Percentiles rank a stretch among this genome's conserved stretches.
phyloP scores from a whole-genome alignment of 2,888 invertebrate species.

The Drosophila suboccidentalis region DNA sequence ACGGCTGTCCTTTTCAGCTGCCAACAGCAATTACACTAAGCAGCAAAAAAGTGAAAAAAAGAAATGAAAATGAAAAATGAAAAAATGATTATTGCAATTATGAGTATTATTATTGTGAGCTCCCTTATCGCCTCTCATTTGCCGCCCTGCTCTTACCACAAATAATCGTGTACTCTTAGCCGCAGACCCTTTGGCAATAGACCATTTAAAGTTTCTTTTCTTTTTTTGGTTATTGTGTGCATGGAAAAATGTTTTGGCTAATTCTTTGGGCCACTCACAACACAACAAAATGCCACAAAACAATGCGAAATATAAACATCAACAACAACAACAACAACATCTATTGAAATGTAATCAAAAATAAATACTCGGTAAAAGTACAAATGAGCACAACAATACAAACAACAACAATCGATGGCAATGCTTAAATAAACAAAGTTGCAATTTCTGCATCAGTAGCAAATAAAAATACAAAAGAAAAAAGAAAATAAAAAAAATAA shows the following conservation, averaged over 20 bases:
- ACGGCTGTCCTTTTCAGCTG: slow-evolving; percentile 48
- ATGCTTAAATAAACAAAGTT: slow-evolving; percentile 73
- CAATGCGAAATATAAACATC: slow-evolving; percentile 28
- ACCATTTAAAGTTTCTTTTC: slow-evolving; percentile 6
- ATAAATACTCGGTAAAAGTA: slow-evolving; percentile 60
- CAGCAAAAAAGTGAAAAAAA: slow-evolving; percentile 28
- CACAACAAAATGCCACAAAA: slow-evolving; percentile 34
- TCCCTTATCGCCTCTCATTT: not conserved
- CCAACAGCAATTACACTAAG: slow-evolving; percentile 66
- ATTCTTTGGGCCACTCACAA: slow-evolving; percentile 44
- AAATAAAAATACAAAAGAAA: slow-evolving; percentile 64
- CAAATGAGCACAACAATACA: slow-evolving; percentile 39
- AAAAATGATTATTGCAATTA: slow-evolving; percentile 44
- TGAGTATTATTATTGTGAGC: slow-evolving; percentile 57
- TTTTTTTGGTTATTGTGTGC: slow-evolving; percentile 23
- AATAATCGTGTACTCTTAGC: slow-evolving; percentile 4
- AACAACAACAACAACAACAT: slow-evolving; percentile 58
- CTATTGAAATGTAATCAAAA: slow-evolving; percentile 71
- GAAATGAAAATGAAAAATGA: slow-evolving; percentile 15
- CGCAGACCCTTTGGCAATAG: slow-evolving; percentile 20
- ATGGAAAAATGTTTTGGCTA: slow-evolving; percentile 50
- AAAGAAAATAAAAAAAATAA: slow-evolving; percentile 43
- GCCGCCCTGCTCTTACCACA: not conserved
- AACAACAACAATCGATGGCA: slow-evolving; percentile 18
- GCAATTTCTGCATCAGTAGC: slow-evolving; percentile 58